Evolutionary conservation across 2,888 invertebrate genomes (phyloP), one percentile per base, ranked within the genome.

Genomic region (Eristalis pertinax): DNA sequence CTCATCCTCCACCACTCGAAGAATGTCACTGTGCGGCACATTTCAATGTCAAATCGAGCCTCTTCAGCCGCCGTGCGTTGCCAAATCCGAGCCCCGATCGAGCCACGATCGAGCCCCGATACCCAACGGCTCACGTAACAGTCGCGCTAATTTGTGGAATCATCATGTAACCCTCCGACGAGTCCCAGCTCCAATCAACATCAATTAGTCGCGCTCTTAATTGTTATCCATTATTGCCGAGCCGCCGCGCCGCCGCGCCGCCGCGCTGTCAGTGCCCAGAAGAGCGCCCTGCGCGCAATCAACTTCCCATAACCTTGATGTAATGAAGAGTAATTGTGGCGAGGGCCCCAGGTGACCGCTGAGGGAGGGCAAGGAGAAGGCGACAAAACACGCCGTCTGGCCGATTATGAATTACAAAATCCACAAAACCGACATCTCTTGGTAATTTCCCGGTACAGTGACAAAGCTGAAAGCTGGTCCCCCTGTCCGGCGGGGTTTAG

Each of bases 401-500:
- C 67, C 80, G 79, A 80, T 87, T 87, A 80, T 84, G 79, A 83
- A 84, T 87, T 87, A 80, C 87, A 84, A 87, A 87, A 87, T 69
- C 62, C 63, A 77, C 29, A 77, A 77, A 79, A 72, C 41, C 41
- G 50, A 65, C n/a, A 29, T 32, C 38, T 74, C 65, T 22, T 10
- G 50, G 70, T 58, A 67, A 72, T 84, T 84, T 74, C 58, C 82
- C 78, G 75, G 68, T 63, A 75, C 77, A 43, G 74, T 87, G 86
- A 87, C 79, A 87, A 83, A 87, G 77, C 86, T 26, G 70, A 83
- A 63, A 73, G n/a, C n/a, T 62, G 79, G 68, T 76, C 72, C 65
- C 78, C 29, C 24, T 60, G 60, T 58, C 63, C 58, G 43, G 69
- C 75, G 70, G 50, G 63, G 64, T 41, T 65, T 43, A 26, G 2